Conservation (phyloP, 1,140 invertebrate genomes). For the Penaeus vannamei region DNA sequence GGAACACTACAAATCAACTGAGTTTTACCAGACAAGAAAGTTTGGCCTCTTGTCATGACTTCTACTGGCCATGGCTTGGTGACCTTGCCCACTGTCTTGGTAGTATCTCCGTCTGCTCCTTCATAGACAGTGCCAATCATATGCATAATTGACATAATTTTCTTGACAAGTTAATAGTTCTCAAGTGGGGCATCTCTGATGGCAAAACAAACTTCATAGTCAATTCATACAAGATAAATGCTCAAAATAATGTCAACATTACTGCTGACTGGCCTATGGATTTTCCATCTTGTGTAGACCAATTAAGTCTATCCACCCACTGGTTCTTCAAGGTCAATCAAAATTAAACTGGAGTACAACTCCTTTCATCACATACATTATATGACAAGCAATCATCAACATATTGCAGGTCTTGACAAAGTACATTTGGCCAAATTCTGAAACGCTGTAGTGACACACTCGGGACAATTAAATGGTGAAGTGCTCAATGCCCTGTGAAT, state of each 20-base stretch:
- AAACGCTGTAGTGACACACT: neutral
- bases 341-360: conserved; percentile 27
- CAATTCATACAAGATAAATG: too few relatives aligned
- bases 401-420: conserved; percentile 36
- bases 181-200: too few relatives aligned
- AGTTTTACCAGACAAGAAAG: neutral
- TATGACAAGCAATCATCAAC: conserved; percentile 56
- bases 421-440: conserved; percentile 49
- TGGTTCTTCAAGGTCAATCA: conserved; percentile 25
- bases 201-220: too few relatives aligned
- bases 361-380: conserved; percentile 30
- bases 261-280: too few relatives aligned
- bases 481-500: too few relatives aligned
- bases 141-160: too few relatives aligned
- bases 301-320: neutral
- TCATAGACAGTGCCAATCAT: too few relatives aligned
- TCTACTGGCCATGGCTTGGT: conserved; percentile 29
- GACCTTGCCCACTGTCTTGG: neutral
- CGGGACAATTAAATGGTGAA: too few relatives aligned
- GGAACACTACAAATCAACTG: conserved; percentile 18
- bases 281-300: too few relatives aligned
- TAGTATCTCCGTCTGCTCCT: too few relatives aligned
- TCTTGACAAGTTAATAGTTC: too few relatives aligned
- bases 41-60: conserved; percentile 20
- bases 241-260: too few relatives aligned